phyloP scores from a whole-genome alignment of 2,797 vertebrate genomes.

The Coranthus polyacanthus region DNA sequence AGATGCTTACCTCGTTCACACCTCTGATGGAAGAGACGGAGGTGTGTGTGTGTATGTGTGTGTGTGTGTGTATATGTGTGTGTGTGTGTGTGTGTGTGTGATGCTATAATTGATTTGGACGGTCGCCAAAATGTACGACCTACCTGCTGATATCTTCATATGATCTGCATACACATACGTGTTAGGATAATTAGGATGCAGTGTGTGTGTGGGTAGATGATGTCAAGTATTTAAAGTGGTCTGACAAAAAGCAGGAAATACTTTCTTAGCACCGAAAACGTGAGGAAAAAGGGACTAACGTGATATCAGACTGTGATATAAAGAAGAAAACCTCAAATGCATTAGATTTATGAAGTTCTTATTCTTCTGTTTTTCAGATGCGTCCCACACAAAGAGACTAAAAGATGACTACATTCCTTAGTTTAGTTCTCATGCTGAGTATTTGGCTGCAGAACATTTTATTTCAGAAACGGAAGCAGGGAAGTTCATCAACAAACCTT shows the following conservation, averaged over 20 bases:
- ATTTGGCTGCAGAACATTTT: too few species aligned
- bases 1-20: constrained; percentile 81
- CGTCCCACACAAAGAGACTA: too few species aligned
- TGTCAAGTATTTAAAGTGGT: too few species aligned
- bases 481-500: too few species aligned
- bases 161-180: background rate
- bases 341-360: too few species aligned
- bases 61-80: constrained; percentile 59
- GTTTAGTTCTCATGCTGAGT: too few species aligned
- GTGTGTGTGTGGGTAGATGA: background rate
- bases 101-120: constrained; percentile 82
- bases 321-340: background rate
- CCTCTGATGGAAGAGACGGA: constrained; percentile 72
- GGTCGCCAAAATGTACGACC: constrained; percentile 68
- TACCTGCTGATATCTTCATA: background rate
- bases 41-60: constrained; percentile 52
- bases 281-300: background rate
- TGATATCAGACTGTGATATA: background rate
- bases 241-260: background rate
- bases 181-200: constrained; percentile 6
- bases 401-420: too few species aligned
- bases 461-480: too few species aligned
- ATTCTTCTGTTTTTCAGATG: too few species aligned
- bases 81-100: constrained; percentile 43
- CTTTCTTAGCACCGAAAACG: background rate